Base-by-base conservation (phyloP, 2,797 vertebrate genomes). In the Sylvia borin region DNA sequence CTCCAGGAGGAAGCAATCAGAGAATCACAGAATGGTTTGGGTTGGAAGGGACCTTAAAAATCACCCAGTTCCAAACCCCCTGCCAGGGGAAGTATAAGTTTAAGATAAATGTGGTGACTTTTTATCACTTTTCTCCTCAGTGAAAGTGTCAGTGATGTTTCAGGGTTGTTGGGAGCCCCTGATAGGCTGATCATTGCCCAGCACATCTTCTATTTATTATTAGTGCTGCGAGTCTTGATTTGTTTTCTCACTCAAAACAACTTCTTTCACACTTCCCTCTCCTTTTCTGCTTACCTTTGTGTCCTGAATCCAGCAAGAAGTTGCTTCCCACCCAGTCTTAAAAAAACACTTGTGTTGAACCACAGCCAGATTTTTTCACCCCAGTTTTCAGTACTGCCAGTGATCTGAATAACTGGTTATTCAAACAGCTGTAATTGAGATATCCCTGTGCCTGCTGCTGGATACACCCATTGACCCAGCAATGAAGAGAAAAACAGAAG, bases 231-330 rank as follows among this genome's bases (percentile, higher is more conserved):
- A 67, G 5, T 51, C 53, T 71, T 38, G 2, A 15, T 64, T 61
- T 55, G 2, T 45, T 82, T 79, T 70, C 68, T 45, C 26, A 32
- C 40, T 66, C 22, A 58, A 62, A 91, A 60, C 48, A 20, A 60
- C 7, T 50, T 45, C 2, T 61, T 77, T 61, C 26, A 38, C 16
- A 16, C 24, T 90, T 61, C 29, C 38, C 42, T 73, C 74, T 72
- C 11, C 0, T 86, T 67, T 86, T 45, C 19, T 68, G 9, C 11
- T 31, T 25, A 6, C 5, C 6, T n/a, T 57, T 2, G 0, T 4
- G 62, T 7, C 40, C 61, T 61, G 15, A 65, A 92, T 18, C n/a
- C 45, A 54, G 11, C 20, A 67, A 89, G 18, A 90, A 89, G 32
- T 5, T 6, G 0, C 45, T 79, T 89, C 24, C 60, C 24, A 58